These are phyloP conservation scores for Labeo calbasu DNA, from an alignment of 2,797 vertebrate species.

Conservation along the genomic window DNA sequence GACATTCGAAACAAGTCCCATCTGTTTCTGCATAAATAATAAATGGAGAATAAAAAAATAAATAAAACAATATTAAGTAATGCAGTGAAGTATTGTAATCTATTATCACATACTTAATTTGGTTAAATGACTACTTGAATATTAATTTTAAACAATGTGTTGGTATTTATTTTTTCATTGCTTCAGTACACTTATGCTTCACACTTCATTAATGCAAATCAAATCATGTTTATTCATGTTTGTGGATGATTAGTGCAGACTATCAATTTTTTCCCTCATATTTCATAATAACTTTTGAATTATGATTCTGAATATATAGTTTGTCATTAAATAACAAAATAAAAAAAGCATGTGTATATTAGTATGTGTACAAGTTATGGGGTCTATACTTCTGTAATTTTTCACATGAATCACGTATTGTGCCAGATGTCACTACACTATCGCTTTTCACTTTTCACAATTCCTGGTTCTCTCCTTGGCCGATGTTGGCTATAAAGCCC, in stretches of 20 bases:
- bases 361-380: background rate
- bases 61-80: background rate
- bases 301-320: background rate
- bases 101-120: background rate
- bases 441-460: slow-evolving; percentile 29
- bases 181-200: slow-evolving; percentile 1
- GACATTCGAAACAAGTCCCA: background rate
- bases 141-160: slow-evolving; percentile 4
- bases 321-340: background rate
- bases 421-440: background rate
- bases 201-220: slow-evolving; percentile 22
- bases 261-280: background rate
- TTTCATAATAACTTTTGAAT: slow-evolving; percentile 1
- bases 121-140: slow-evolving; percentile 28
- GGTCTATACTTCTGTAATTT: background rate
- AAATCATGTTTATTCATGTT: slow-evolving; percentile 39
- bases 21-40: slow-evolving; percentile 21
- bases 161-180: background rate
- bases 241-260: slow-evolving; percentile 2
- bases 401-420: background rate
- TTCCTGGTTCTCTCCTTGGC: slow-evolving; percentile 27
- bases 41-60: background rate
- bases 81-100: slow-evolving; percentile 7
- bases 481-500: slow-evolving; percentile 47
- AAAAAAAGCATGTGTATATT: background rate